Base-by-base conservation (phyloP, 92 coral and sea anemone species). In the Epizoanthus ramosus region DNA sequence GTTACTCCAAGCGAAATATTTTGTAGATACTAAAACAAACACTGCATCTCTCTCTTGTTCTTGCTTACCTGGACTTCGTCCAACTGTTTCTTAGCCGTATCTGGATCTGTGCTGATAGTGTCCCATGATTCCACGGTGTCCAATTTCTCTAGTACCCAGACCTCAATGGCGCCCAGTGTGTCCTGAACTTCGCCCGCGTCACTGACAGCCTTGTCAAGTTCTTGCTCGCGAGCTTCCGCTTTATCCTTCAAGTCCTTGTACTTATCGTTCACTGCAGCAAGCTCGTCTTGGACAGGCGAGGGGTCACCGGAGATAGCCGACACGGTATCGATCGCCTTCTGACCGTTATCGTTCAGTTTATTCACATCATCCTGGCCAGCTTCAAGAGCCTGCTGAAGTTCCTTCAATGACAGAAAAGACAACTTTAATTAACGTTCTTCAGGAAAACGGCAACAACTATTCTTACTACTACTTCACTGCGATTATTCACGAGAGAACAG, bases 81-180 rank as follows among this genome's bases (percentile, higher is more conserved):
- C 75, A 96, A 88, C 65, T 96, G 99, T 81, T 94, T 96, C 88
- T 88, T 90, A 8, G 98, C 95, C 15, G 88, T 85, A 54, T 89
- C 95, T 57, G 98, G 92, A 54, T 96, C 99, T 17, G 95, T 92
- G 63, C 94, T 89, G 4, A 94, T 86, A 69, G 88, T 90, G 13
- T 94, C 93, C 99, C 98, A 96, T 84, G 50, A 72, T 39, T 90
- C 94, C 77, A 92, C 92, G 17, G 73, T 77, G 61, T 85, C 94
- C 43, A 81, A 85, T 50, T 80, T 72, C 19, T 68, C 89, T 9
- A 86, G 81, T 9, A 86, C 81, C 99, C 99, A 96, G 25, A 83
- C 92, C 79, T 94, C 90, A 57, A 96, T 90, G 43, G 93, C 93
- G 45, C 84, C 87, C 75, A 96, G 83, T 37, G 87, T 89, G 22